These are phyloP conservation scores for Callionymus lyra DNA, from an alignment of 2,113 vertebrate genomes.

Conservation along the genomic window DNA sequence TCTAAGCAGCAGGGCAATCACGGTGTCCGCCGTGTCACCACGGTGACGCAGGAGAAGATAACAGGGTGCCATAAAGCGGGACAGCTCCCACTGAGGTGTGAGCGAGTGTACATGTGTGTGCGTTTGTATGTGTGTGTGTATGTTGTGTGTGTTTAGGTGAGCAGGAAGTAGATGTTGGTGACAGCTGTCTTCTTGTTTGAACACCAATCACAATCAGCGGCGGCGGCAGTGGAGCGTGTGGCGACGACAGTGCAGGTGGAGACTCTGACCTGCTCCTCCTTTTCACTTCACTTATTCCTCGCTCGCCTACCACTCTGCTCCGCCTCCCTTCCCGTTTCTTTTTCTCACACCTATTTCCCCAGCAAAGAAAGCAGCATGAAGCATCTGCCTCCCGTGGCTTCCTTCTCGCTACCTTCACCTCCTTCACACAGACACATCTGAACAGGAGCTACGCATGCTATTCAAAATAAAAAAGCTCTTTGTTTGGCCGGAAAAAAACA, in stretches of 20 bases:
- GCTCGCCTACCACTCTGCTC: conserved; percentile 3
- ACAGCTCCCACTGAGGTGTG: conserved; percentile 17
- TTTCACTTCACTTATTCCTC: conserved; percentile 5
- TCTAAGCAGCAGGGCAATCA: conserved; percentile 45
- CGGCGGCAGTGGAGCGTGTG: conserved; percentile 45
- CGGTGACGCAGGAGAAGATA: conserved; percentile 37
- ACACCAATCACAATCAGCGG: conserved; percentile 59
- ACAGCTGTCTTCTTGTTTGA: conserved; percentile 62
- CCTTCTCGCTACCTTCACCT: background rate
- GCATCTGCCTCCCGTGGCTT: background rate
- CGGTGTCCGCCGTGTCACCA: conserved; percentile 32
- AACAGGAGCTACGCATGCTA: too few relatives aligned
- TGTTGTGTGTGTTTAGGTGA: conserved; percentile 24
- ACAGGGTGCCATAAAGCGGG: conserved; percentile 49
- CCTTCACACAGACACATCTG: too few relatives aligned
- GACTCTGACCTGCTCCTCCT: conserved; percentile 5
- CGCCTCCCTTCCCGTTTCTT: background rate
- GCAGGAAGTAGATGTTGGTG: conserved; percentile 53
- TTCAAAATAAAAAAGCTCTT: too few relatives aligned
- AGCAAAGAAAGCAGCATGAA: too few relatives aligned
- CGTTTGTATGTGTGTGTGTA: too few relatives aligned
- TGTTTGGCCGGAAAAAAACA: too few relatives aligned
- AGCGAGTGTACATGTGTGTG: conserved; percentile 10
- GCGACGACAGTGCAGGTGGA: conserved; percentile 42
- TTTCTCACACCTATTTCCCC: conserved; percentile 6